Conservation (phyloP, 2,797 vertebrate genomes). For the Percopsis omiscomaycus region DNA sequence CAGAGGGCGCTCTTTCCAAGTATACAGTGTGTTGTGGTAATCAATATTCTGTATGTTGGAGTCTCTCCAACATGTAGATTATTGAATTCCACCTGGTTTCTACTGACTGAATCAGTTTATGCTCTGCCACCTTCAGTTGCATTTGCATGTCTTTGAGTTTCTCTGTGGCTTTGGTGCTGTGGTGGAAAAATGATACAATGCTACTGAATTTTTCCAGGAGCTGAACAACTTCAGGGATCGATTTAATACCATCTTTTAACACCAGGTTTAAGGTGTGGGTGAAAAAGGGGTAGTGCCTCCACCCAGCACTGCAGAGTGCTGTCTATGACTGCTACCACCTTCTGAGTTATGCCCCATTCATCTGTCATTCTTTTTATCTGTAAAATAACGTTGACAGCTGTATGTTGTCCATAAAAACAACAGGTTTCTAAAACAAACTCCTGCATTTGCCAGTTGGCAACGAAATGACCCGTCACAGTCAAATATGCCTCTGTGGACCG, state of each 20-base stretch:
- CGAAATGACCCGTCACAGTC: slow-evolving; percentile 22
- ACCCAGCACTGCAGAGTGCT: slow-evolving; percentile 36
- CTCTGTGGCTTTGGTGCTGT: slow-evolving; percentile 24
- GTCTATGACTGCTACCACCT: slow-evolving; percentile 23
- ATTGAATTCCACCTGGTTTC: slow-evolving; percentile 28
- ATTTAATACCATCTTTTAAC: slow-evolving; percentile 27
- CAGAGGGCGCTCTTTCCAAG: slow-evolving; percentile 24
- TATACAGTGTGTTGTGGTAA: slow-evolving; percentile 33
- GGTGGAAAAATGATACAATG: slow-evolving; percentile 27
- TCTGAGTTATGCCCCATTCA: slow-evolving; percentile 22
- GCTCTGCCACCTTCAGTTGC: slow-evolving; percentile 24
- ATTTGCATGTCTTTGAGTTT: slow-evolving; percentile 26
- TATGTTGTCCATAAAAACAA: slow-evolving; percentile 19
- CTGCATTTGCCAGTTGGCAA: slow-evolving; percentile 27
- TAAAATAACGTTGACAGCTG: slow-evolving; percentile 13
- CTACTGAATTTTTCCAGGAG: slow-evolving; percentile 23
- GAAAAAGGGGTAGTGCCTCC: slow-evolving; percentile 35
- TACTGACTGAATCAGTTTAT: slow-evolving; percentile 38
- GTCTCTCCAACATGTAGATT: slow-evolving; percentile 32
- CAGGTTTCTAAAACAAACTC: slow-evolving; percentile 24
- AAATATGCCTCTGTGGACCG: slow-evolving; percentile 24
- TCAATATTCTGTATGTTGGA: slow-evolving; percentile 28
- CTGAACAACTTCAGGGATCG: slow-evolving; percentile 11
- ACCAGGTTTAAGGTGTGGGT: slow-evolving; percentile 24
- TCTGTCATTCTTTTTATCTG: slow-evolving; percentile 18